Percentiles rank a stretch among this genome's conserved stretches.
Evolutionary conservation across 2,888 invertebrate genomes (phyloP).

Genomic region (Andrena bicolor): DNA sequence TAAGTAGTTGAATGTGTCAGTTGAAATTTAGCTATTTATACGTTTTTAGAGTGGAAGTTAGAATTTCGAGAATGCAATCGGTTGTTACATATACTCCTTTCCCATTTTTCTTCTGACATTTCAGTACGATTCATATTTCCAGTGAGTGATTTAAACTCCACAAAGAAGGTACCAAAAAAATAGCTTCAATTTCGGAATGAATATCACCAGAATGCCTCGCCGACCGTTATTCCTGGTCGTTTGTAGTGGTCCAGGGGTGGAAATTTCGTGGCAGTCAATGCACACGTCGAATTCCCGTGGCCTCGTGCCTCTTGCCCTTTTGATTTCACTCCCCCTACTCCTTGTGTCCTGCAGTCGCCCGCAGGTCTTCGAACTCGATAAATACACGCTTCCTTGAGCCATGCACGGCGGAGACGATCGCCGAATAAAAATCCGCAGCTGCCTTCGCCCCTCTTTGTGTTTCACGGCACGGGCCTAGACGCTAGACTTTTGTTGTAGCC

Average conservation of each 20-base stretch:
- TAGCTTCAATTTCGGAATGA: background rate
- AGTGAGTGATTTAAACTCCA: too few relatives aligned
- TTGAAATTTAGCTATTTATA: too few relatives aligned
- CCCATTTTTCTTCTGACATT: too few relatives aligned
- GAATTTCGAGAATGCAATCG: too few relatives aligned
- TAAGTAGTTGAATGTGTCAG: too few relatives aligned
- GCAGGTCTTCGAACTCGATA: slow-evolving; percentile 64
- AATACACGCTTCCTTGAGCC: slow-evolving; percentile 54
- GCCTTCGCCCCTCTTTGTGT: slow-evolving; percentile 66
- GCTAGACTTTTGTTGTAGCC: slow-evolving; percentile 76
- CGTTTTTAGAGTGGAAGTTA: too few relatives aligned
- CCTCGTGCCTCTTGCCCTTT: slow-evolving; percentile 45
- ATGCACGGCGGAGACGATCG: slow-evolving; percentile 59
- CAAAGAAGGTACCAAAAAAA: too few relatives aligned
- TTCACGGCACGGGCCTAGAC: slow-evolving; percentile 73
- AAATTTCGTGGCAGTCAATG: slow-evolving; percentile 36
- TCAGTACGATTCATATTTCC: too few relatives aligned
- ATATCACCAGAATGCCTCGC: background rate
- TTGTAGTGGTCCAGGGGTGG: slow-evolving; percentile 18
- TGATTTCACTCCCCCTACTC: slow-evolving; percentile 55
- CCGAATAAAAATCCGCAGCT: slow-evolving; percentile 78
- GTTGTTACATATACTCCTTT: too few relatives aligned
- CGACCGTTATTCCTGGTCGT: slow-evolving; percentile 18
- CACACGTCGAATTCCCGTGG: slow-evolving; percentile 49
- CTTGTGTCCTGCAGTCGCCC: slow-evolving; percentile 53